Base-by-base conservation (phyloP, 2,888 invertebrate genomes). In the Sminthurinus aureus region DNA sequence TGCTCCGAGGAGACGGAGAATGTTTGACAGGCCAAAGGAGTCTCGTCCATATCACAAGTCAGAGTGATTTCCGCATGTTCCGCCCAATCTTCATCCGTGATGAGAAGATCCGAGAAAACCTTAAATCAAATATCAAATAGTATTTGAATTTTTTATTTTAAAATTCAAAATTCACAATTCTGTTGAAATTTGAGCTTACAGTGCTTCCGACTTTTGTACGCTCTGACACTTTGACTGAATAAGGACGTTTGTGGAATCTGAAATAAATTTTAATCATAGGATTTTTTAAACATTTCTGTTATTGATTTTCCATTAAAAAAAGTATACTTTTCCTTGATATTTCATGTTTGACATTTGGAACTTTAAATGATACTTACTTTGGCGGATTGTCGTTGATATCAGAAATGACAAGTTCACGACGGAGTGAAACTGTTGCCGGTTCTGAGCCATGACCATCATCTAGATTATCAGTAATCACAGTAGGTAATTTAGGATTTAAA, bases 351-450 rank as follows among this genome's bases (percentile, higher is more conserved):
- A n/a, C 4, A 15, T 11, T 15, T 66, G 66, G 6, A 12, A 8
- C 8, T 22, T 20, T 20, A 22, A 71, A 22, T 20, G 71, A 12
- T 20, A 67, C 6, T 71, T 71, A 71, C 71, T 20, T 18, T 12
- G 71, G 71, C 3, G 71, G 24, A 22, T 71, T 71, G 22, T 71
- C 71, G 24, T 71, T 71, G 9, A 20, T 22, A 13, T 22, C 71
- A 22, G 22, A 22, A 22, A 71, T 0, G 96, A 96, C 52, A 85
- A 84, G 89, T 88, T 95, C 94, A 26, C 95, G 91, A 9, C 95
- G 92, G 52, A 95, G 91, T 0, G 95, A 95, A 13, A 96, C 93
- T 0, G 95, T 96, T 88, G 95, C 95, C 0, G 95, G 94, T 88
- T 95, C 95, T 0, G 93, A 92, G 79, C 93, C 93, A 0, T 92